A percentile compares a stretch with the other conserved stretches of the same genome.
phyloP scores from a whole-genome alignment of 2,888 invertebrate genomes.

The Taphrorychus bicolor region DNA sequence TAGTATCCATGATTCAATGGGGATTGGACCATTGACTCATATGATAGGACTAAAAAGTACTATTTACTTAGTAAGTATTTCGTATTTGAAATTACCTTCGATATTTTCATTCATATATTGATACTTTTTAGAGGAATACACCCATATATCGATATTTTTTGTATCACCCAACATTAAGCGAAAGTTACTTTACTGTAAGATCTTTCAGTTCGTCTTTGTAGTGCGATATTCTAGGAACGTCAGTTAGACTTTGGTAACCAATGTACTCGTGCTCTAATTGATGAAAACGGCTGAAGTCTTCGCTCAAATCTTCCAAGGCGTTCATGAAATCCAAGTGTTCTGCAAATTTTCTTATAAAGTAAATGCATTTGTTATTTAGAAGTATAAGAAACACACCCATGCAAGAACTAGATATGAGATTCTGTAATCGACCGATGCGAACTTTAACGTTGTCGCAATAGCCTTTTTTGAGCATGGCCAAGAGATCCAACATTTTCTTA shows the following conservation, averaged over 20 bases:
- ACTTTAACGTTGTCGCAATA: slow-evolving; percentile 96
- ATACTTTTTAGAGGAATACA: no score
- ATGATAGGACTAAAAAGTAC: no score
- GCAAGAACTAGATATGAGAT: slow-evolving; percentile 97
- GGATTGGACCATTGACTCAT: no score
- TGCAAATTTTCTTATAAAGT: slow-evolving; percentile 51
- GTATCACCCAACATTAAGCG: no score
- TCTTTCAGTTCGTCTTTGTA: slow-evolving; percentile 71
- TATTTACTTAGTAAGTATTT: no score
- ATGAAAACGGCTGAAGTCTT: slow-evolving; percentile 78
- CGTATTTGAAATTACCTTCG: slow-evolving; percentile 24
- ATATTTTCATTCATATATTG: no score
- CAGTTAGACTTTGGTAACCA: slow-evolving; percentile 94
- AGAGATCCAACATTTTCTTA: slow-evolving; percentile 93
- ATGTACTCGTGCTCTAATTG: slow-evolving; percentile 92
- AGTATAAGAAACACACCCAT: slow-evolving; percentile 67
- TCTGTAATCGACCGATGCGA: slow-evolving; percentile 91
- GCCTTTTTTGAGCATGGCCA: slow-evolving; percentile 97
- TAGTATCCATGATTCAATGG: no score
- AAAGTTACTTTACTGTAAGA: slow-evolving; percentile 54
- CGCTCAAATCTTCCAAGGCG: slow-evolving; percentile 74
- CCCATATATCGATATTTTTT: no score
- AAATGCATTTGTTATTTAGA: background rate
- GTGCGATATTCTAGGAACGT: slow-evolving; percentile 84
- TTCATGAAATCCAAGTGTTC: slow-evolving; percentile 98